Conservation (phyloP, 1,140 invertebrate genomes). For the Dendroctonus ponderosae region DNA sequence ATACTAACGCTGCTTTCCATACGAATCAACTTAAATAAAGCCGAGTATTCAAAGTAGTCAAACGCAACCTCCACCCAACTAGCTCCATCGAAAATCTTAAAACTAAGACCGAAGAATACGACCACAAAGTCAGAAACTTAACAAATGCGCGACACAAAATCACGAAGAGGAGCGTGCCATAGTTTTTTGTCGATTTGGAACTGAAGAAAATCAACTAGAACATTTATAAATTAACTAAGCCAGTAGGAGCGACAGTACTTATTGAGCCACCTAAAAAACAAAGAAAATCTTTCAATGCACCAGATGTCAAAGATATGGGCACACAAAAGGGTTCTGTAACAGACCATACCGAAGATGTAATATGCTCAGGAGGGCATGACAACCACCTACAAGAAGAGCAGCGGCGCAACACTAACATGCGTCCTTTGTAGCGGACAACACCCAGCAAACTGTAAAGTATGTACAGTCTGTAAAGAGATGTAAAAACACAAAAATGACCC, state of each 20-base stretch:
- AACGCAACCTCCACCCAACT: background rate
- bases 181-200: slow-evolving; percentile 3
- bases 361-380: background rate
- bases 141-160: background rate
- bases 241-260: background rate
- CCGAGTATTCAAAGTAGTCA: background rate
- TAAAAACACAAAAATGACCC: too few relatives aligned
- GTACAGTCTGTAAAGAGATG: too few relatives aligned
- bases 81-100: background rate
- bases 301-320: slow-evolving; percentile 1
- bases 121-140: background rate
- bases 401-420: background rate
- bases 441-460: too few relatives aligned
- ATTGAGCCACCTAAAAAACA: slow-evolving; percentile 3
- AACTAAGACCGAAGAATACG: background rate
- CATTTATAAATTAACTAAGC: background rate
- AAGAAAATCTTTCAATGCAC: background rate
- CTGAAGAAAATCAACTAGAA: background rate
- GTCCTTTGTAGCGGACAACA: background rate
- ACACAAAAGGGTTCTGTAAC: slow-evolving; percentile 2
- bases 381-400: background rate
- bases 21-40: slow-evolving; percentile 1
- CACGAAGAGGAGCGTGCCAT: background rate
- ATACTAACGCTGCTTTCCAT: background rate
- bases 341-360: background rate